Evolutionary conservation across 2,797 vertebrate genomes (phyloP), one percentile per base, ranked within the genome.

Genomic region (Toxotes lorentzi): DNA sequence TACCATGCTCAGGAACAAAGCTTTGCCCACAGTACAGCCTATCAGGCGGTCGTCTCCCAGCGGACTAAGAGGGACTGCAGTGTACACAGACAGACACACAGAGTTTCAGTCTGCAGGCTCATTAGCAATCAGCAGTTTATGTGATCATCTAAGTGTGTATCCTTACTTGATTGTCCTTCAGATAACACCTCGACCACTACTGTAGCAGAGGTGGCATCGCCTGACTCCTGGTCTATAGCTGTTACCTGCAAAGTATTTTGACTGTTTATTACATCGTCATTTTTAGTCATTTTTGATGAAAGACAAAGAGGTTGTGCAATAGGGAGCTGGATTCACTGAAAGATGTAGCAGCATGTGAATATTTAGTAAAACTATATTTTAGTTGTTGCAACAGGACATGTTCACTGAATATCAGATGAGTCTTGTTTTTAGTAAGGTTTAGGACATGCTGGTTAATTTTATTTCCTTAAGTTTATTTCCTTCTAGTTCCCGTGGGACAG

Each of bases 221-320:
- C 96, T 0, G 96, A 96, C 70, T 96, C 96, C 69, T 90, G 89
- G 77, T 97, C 96, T 63, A 90, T 71, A 17, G 95, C 96, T n/a
- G 70, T 72, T 32, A 97, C 88, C 96, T 97, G 86, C 57, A 82
- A 72, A 77, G 21, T 16, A 80, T 64, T 74, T 64, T 3, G 23
- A 76, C 4, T 71, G 64, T 58, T 40, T 45, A 64, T 57, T 43
- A 67, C 16, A 68, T n/a, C 16, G 12, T 72, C n/a, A 0, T 63
- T 63, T 19, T 23, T 35, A 48, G 14, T 58, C 54, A 13, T 60
- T 32, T 73, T 19, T 38, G 3, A 11, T 70, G 16, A 73, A 61
- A 71, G 27, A 60, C 27, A 64, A 43, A 32, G n/a, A 4, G 2
- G 34, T 62, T 34, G 19, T 74, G 53, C 5, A 63, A 32, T 17